phyloP scores from a whole-genome alignment of 2,888 invertebrate genomes.

The Agriopis leucophaearia region DNA sequence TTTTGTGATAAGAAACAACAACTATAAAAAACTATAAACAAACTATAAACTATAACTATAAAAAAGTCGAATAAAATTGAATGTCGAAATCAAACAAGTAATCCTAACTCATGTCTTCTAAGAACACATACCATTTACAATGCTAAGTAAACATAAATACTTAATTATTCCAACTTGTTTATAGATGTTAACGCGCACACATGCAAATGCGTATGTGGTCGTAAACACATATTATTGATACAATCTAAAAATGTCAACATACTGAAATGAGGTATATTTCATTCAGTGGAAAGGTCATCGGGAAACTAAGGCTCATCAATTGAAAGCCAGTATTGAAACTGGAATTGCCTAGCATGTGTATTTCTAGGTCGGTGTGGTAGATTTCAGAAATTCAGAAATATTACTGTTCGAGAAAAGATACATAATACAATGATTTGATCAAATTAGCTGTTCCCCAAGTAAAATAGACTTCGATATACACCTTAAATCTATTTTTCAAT shows the following conservation, averaged over 20 bases:
- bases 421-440: too few species aligned
- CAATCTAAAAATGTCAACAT: constrained; percentile 37
- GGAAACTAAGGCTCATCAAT: constrained; percentile 39
- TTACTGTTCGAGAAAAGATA: too few species aligned
- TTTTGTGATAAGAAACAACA: too few species aligned
- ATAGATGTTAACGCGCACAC: background rate
- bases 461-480: too few species aligned
- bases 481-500: too few species aligned
- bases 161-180: background rate
- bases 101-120: background rate
- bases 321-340: constrained; percentile 34
- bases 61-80: too few species aligned
- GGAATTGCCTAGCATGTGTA: constrained; percentile 33
- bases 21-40: too few species aligned
- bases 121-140: background rate
- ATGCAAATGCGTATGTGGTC: constrained; percentile 4
- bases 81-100: too few species aligned
- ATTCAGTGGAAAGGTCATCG: constrained; percentile 36
- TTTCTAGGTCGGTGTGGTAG: constrained; percentile 22
- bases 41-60: too few species aligned
- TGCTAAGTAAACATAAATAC: background rate
- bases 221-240: constrained; percentile 32
- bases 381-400: constrained; percentile 16
- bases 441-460: too few species aligned
- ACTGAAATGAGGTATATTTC: constrained; percentile 35